Evolutionary conservation across 2,797 vertebrate species (phyloP).

Genomic region (Takifugu ocellatus): DNA sequence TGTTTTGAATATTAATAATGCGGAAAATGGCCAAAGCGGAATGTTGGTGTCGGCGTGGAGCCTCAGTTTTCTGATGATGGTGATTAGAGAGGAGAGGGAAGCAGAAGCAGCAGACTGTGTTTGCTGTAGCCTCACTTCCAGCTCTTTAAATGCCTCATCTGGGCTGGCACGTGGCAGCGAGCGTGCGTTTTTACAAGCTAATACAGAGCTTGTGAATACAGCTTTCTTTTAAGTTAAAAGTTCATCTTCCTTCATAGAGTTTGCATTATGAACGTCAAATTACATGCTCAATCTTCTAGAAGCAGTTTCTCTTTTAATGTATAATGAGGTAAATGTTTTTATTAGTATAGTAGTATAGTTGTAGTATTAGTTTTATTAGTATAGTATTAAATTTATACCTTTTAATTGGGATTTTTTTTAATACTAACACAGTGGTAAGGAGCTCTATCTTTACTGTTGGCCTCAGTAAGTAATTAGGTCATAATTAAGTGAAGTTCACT

Average conservation of each 20-base stretch:
- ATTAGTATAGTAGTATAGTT: too few species aligned
- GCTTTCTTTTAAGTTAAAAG: not conserved
- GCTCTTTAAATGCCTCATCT: constrained; percentile 3
- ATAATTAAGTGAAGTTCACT: too few species aligned
- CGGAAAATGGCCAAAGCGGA: constrained; percentile 41
- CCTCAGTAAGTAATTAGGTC: too few species aligned
- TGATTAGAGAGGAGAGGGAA: constrained; percentile 33
- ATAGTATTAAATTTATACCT: too few species aligned
- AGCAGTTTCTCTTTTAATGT: too few species aligned
- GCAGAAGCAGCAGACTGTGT: constrained; percentile 13
- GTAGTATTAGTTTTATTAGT: too few species aligned
- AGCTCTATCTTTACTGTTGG: too few species aligned
- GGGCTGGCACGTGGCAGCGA: not conserved
- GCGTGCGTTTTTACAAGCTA: not conserved
- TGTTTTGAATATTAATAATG: constrained; percentile 51
- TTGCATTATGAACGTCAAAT: not conserved
- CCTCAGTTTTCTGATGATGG: constrained; percentile 29
- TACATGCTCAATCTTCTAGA: not conserved
- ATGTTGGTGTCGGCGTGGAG: constrained; percentile 35
- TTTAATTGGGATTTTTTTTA: too few species aligned
- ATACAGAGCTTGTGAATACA: constrained; percentile 3
- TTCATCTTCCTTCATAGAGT: not conserved
- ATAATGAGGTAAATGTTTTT: too few species aligned
- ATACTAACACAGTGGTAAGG: too few species aligned
- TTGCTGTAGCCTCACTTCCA: constrained; percentile 12